Base-by-base conservation (phyloP, 1,140 invertebrate species). In the Whitmania pigra region DNA sequence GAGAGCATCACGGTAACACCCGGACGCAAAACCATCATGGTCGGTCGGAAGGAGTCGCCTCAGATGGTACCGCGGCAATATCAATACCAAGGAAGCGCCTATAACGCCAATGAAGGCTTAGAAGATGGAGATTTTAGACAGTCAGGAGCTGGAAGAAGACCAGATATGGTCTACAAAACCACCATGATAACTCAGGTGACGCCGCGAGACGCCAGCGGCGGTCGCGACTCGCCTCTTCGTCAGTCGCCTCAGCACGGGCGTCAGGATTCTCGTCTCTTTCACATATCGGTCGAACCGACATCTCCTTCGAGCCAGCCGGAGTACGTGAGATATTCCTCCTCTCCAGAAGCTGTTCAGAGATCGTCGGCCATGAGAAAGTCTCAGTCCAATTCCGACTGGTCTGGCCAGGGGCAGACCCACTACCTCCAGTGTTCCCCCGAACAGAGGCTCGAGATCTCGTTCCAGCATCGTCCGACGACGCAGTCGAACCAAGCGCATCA, bases 181-280 rank as follows among this genome's bases (percentile, higher is more conserved):
- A 63, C 57, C 22, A 63, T 63, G 57, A 63, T 63, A 18, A 63
- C 57, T n/a, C 57, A 63, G 29, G 57, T 63, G 57, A n/a, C 22
- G 18, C 57, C 57, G 57, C 22, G 57, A 63, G 29, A 63, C 29
- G 57, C 29, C 29, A 31, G 29, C 11, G 11, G 29, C 29, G 57
- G 57, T 63, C 29, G 22, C 29, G 57, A 63, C 29, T 49, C 43
- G 43, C 43, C 43, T 11, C 43, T 49, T 3, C 43, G 43, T 49
- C 43, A 49, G 43, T 49, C 43, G 9, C 43, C 43, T 49, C 57
- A 63, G 57, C 57, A 63, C 29, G 43, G 43, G 43, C 43, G 43
- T 49, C 43, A 49, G 43, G 43, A 49, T 49, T 49, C 43, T 49
- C 43, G 43, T 11, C 43, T 49, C 43, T 49, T 49, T 49, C 43